Percentiles rank a stretch among this genome's conserved stretches.
Conservation (phyloP, 2,888 invertebrate genomes). For the Mythimna vitellina region DNA sequence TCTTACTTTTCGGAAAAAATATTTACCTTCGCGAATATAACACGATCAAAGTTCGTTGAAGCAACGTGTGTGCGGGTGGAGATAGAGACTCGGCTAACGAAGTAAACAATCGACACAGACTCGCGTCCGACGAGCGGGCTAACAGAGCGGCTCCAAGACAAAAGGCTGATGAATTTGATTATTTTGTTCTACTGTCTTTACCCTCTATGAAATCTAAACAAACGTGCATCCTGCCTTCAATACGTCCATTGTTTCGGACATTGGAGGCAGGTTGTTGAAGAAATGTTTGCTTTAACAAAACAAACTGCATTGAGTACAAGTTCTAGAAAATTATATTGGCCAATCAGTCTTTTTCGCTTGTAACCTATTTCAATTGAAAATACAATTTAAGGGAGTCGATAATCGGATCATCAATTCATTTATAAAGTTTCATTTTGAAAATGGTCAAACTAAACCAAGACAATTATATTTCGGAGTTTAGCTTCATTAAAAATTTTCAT, state of each 20-base stretch:
- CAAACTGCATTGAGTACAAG: neutral
- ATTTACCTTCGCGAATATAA: constrained; percentile 70
- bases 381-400: too few species aligned
- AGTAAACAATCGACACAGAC: constrained; percentile 88
- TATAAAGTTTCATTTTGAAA: neutral
- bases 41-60: constrained; percentile 79
- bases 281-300: constrained; percentile 4
- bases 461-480: neutral
- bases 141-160: constrained; percentile 80
- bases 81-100: constrained; percentile 85
- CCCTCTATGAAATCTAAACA: constrained; percentile 75
- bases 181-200: constrained; percentile 78
- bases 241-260: neutral
- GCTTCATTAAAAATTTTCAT: neutral
- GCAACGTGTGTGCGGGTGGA: constrained; percentile 77
- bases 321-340: constrained; percentile 1
- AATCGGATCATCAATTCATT: neutral
- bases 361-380: neutral
- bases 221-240: constrained; percentile 53
- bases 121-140: constrained; percentile 79
- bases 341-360: neutral
- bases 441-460: neutral
- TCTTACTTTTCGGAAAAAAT: constrained; percentile 62
- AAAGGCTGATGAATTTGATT: constrained; percentile 86
- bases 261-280: neutral